A percentile compares a stretch with the other conserved stretches of the same genome.
Evolutionary conservation across 2,113 vertebrate species (phyloP).

Genomic region (Nothobranchius kuhntae): DNA sequence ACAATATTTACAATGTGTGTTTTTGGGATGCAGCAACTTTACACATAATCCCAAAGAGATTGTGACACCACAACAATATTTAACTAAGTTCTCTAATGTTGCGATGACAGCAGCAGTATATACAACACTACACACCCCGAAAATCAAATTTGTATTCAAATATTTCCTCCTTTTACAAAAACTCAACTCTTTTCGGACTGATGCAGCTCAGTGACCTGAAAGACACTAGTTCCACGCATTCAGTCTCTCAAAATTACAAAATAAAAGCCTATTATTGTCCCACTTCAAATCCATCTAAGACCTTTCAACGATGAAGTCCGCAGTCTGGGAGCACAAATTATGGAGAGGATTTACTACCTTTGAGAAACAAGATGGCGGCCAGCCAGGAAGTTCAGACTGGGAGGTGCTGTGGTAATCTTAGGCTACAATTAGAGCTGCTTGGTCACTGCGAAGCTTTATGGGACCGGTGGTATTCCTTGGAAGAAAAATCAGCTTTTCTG

Average conservation of each 20-base stretch:
- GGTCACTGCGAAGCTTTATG: slow-evolving; percentile 44
- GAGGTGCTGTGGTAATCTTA: slow-evolving; percentile 44
- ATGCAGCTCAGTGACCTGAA: slow-evolving; percentile 36
- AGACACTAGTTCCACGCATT: slow-evolving; percentile 52
- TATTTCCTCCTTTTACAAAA: slow-evolving; percentile 14
- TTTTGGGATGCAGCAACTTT: background rate
- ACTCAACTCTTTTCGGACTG: slow-evolving; percentile 17
- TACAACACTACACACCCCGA: slow-evolving; percentile 5
- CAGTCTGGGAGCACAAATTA: slow-evolving; percentile 44
- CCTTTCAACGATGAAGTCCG: slow-evolving; percentile 35
- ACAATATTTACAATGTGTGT: background rate
- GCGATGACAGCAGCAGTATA: background rate
- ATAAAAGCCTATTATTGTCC: slow-evolving; percentile 24
- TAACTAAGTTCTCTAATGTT: background rate
- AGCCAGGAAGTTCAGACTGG: slow-evolving; percentile 37
- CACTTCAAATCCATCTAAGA: slow-evolving; percentile 30
- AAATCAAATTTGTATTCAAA: background rate
- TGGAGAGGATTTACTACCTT: slow-evolving; percentile 41
- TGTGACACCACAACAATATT: slow-evolving; percentile 26
- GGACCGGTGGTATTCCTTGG: slow-evolving; percentile 33
- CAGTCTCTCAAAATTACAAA: slow-evolving; percentile 48
- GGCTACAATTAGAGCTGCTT: slow-evolving; percentile 62
- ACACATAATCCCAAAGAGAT: slow-evolving; percentile 35
- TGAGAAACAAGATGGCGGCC: slow-evolving; percentile 43
- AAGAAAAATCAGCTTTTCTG: slow-evolving; percentile 14